These are phyloP conservation scores for Drosophila gaucha DNA, from an alignment of 2,888 invertebrate species.

Conservation along the genomic window DNA sequence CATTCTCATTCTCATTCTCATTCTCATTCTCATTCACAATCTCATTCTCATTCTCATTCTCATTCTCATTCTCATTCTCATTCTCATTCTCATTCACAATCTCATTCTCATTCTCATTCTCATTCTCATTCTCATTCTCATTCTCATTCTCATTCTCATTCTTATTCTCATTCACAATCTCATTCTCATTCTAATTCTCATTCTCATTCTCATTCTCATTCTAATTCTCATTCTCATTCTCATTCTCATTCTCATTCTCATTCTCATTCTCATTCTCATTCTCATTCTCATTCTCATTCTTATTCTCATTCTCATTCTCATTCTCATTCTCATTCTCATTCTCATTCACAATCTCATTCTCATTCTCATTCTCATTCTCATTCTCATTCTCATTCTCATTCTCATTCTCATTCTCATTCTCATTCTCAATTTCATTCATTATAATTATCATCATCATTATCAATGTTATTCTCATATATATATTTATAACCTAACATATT, in stretches of 20 bases:
- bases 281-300: neutral
- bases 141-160: neutral
- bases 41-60: no score
- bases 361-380: neutral
- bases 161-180: no score
- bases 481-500: neutral
- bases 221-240: neutral
- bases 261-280: neutral
- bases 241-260: neutral
- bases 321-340: neutral
- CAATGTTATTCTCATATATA: neutral
- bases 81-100: neutral
- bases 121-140: neutral
- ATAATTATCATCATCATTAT: no score
- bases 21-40: no score
- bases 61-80: neutral
- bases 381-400: neutral
- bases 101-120: neutral
- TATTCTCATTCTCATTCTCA: neutral
- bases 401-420: neutral
- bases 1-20: neutral
- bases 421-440: no score
- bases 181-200: neutral
- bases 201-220: neutral
- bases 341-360: neutral